Base-by-base conservation (phyloP, 1,140 invertebrate species). In the Caenorhabditis latens region DNA sequence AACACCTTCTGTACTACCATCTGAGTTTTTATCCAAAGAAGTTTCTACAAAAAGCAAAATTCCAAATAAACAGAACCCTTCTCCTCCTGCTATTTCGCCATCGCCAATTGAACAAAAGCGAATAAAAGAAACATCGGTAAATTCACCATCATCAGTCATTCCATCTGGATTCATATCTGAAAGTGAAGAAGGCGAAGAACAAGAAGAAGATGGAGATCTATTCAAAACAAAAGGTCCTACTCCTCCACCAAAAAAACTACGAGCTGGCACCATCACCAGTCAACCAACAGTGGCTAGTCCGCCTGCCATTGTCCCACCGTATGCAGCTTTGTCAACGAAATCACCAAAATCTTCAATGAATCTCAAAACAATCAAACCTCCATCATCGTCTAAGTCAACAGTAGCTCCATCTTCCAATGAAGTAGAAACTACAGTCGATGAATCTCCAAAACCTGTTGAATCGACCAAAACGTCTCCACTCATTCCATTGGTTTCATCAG, bases 121-220 rank as follows among this genome's bases (percentile, higher is more conserved):
- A n/a, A 71, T 32, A 6, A 43, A 46, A 71, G 19, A 43, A 7
- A n/a, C 16, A 7, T 71, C 65, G 1, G 42, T 48, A 21, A 19
- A 19, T 71, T 21, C 42, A 40, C 32, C 65, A 46, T 71, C 65
- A n/a, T 71, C 43, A 16, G 65, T 46, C n/a, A n/a, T 71, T n/a
- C 65, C 65, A 19, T 46, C 42, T 46, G 42, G 6, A 16, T n/a
- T 46, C 13, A 1, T 71, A 14, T 71, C 65, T 46, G 42, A 71
- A 71, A 19, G 19, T 16, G 65, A 46, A 48, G 65, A 71, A 71
- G 43, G 46, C 0, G 61, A 63, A 24, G 61, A 63, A 7, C 19
- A 58, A 58, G n/a, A 2, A 58, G 57, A 58, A 58, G 50, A 53
- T 53, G 50, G 50, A 9, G 50, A 14, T 53, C 3, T 53, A 53